A percentile compares a stretch with the other conserved stretches of the same genome.
Conservation (phyloP, 1,140 invertebrate species). For the Arion vulgaris region DNA sequence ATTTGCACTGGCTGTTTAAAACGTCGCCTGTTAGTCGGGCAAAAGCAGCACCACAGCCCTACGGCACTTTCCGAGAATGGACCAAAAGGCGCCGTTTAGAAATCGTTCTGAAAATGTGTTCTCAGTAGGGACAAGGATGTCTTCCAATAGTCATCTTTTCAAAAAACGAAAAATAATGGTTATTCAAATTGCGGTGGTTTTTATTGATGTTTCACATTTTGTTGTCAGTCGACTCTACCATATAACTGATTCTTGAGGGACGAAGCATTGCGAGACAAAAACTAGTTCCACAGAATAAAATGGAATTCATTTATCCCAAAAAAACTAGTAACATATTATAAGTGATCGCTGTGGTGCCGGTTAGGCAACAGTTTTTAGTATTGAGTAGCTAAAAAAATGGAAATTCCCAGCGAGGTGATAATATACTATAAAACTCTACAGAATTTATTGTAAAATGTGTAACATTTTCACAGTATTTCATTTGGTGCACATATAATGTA, state of each 20-base stretch:
- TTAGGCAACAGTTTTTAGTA: not conserved
- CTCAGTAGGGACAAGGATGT: not conserved
- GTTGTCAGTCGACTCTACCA: not conserved
- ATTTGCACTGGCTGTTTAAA: slow-evolving; percentile 2
- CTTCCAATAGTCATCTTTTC: not conserved
- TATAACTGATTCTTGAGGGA: not conserved
- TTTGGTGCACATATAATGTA: not conserved
- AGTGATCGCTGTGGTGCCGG: not conserved
- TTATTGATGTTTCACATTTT: not conserved
- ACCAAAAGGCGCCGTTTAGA: not conserved
- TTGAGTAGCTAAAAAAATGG: not conserved
- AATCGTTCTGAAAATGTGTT: not conserved
- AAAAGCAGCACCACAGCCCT: not conserved
- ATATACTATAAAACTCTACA: not conserved
- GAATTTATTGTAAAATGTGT: not conserved
- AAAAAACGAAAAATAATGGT: not conserved
- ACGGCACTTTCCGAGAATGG: not conserved
- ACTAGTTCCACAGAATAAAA: not conserved
- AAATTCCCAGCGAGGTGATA: not conserved
- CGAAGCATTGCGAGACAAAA: not conserved
- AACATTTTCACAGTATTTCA: not conserved
- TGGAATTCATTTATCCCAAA: not conserved
- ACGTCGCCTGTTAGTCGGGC: not conserved
- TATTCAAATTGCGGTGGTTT: not conserved
- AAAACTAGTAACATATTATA: too few relatives aligned